Percentiles rank a stretch among this genome's conserved stretches.
Conservation (phyloP, 2,888 invertebrate genomes). For the Drepanosiphum platanoidis region DNA sequence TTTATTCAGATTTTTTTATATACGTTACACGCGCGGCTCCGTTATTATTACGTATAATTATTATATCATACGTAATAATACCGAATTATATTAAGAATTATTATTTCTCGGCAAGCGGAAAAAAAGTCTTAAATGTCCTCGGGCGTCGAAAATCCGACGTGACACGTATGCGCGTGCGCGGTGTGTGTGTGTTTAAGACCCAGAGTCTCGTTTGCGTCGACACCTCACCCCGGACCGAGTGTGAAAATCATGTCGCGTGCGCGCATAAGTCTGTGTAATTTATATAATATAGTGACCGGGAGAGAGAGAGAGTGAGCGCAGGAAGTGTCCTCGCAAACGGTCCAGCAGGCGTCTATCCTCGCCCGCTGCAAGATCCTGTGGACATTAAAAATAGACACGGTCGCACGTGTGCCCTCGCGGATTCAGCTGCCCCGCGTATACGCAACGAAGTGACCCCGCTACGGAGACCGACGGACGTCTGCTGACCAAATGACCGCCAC, state of each 20-base stretch:
- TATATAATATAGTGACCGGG: background rate
- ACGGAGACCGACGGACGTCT: conserved; percentile 37
- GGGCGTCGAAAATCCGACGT: no score
- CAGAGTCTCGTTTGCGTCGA: no score
- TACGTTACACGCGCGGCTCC: background rate
- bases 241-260: background rate
- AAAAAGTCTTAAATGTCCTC: no score
- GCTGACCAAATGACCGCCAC: conserved; percentile 58
- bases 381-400: conserved; percentile 35
- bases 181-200: no score
- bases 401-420: conserved; percentile 12
- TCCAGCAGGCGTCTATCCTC: conserved; percentile 9
- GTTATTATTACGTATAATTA: background rate
- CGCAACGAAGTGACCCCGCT: background rate
- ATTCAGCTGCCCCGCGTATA: conserved; percentile 28
- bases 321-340: background rate
- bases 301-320: background rate
- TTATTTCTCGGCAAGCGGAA: no score
- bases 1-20: background rate
- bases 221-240: background rate
- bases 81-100: no score
- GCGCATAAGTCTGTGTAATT: background rate
- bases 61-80: no score
- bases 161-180: no score
- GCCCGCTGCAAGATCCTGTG: background rate